These are phyloP conservation scores for Ephestia elutella DNA, from an alignment of 1,140 invertebrate genomes.

Conservation along the genomic window DNA sequence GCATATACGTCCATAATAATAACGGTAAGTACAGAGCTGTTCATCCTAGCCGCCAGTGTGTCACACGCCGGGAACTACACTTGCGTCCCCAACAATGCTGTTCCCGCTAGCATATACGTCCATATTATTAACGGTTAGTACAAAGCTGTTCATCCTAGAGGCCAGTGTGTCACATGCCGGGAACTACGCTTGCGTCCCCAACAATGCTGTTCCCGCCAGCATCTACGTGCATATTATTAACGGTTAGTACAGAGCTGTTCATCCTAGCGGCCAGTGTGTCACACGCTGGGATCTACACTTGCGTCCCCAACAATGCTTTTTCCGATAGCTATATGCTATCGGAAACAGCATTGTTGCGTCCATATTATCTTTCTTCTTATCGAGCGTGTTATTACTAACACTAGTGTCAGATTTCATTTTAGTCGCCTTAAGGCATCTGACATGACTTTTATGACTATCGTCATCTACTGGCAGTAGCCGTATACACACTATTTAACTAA, in stretches of 20 bases:
- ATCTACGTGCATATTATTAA: slow-evolving; percentile 83
- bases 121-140: slow-evolving; percentile 75
- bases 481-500: too few species aligned
- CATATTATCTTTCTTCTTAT: too few species aligned
- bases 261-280: slow-evolving; percentile 61
- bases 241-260: slow-evolving; percentile 62
- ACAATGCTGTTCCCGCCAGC: slow-evolving; percentile 87
- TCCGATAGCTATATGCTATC: slow-evolving; percentile 87
- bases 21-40: slow-evolving; percentile 65
- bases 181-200: slow-evolving; percentile 91
- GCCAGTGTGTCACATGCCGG: slow-evolving; percentile 80
- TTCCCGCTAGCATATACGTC: slow-evolving; percentile 87
- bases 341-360: too few species aligned
- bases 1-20: slow-evolving; percentile 84
- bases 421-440: too few species aligned
- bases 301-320: slow-evolving; percentile 88
- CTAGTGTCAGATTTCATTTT: too few species aligned
- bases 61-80: slow-evolving; percentile 90
- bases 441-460: too few species aligned
- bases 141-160: slow-evolving; percentile 65
- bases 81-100: slow-evolving; percentile 89
- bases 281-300: slow-evolving; percentile 92
- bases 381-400: too few species aligned
- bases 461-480: too few species aligned
- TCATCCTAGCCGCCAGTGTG: slow-evolving; percentile 61